phyloP scores from a whole-genome alignment of 2,888 invertebrate species.

The Agrenia bidenticulata region DNA sequence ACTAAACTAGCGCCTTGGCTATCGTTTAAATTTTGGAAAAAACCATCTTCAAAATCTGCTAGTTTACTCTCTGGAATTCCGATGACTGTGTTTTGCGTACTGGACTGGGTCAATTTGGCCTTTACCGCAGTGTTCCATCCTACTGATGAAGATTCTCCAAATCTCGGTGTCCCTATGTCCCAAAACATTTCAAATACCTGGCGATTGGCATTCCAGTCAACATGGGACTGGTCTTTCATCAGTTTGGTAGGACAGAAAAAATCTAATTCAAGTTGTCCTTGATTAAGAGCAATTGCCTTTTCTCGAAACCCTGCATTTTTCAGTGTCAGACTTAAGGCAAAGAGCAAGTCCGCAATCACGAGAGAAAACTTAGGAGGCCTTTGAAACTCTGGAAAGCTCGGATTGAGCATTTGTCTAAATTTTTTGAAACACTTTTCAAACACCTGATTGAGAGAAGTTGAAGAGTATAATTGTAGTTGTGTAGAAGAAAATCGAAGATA shows the following conservation, averaged over 20 bases:
- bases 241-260: constrained; percentile 39
- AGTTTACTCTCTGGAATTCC: constrained; percentile 29
- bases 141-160: constrained; percentile 41
- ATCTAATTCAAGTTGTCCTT: constrained; percentile 50
- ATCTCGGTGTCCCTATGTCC: constrained; percentile 44
- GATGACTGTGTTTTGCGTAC: background rate
- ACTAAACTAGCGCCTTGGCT: background rate
- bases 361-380: constrained; percentile 45
- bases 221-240: constrained; percentile 19
- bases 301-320: constrained; percentile 45
- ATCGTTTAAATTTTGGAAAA: constrained; percentile 33
- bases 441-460: constrained; percentile 16
- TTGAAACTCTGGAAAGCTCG: constrained; percentile 48
- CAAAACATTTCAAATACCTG: constrained; percentile 46
- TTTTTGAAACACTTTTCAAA: constrained; percentile 47
- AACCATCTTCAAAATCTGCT: constrained; percentile 43
- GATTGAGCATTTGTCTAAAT: constrained; percentile 47
- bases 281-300: constrained; percentile 43
- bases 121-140: constrained; percentile 40
- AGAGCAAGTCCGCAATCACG: constrained; percentile 41
- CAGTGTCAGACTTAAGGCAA: constrained; percentile 36
- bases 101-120: constrained; percentile 3
- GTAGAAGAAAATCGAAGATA: constrained; percentile 44
- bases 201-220: constrained; percentile 32
- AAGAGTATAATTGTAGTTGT: constrained; percentile 42